Conservation (phyloP, 2,113 vertebrate species). For the western clawed frog (Xenopus tropicalis) region UCB_Xtro_10.0 CM004444.2:116343501-116344000, state of each 20-base stretch:
- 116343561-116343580: too few relatives aligned
- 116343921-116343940: constrained; percentile 27
- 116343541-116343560: too few relatives aligned
- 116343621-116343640: too few relatives aligned
- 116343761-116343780: background rate
- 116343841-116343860: constrained; percentile 36
- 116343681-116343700: constrained; percentile 5
- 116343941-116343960: too few relatives aligned
- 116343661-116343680: too few relatives aligned
- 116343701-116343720: background rate
- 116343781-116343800: background rate
- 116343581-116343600: too few relatives aligned
- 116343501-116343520: too few relatives aligned
- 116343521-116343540: too few relatives aligned
- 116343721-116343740: background rate
- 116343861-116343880: constrained; percentile 12
- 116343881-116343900: constrained; percentile 26
- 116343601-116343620: too few relatives aligned
- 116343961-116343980: background rate
- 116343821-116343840: constrained; percentile 58
- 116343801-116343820: constrained; percentile 21
- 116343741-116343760: constrained; percentile 23
- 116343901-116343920: constrained; percentile 41
- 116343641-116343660: too few relatives aligned
- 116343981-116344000: background rate